phyloP scores from a whole-genome alignment of 1,140 invertebrate genomes.

The Dendroctonus ponderosae region DNA sequence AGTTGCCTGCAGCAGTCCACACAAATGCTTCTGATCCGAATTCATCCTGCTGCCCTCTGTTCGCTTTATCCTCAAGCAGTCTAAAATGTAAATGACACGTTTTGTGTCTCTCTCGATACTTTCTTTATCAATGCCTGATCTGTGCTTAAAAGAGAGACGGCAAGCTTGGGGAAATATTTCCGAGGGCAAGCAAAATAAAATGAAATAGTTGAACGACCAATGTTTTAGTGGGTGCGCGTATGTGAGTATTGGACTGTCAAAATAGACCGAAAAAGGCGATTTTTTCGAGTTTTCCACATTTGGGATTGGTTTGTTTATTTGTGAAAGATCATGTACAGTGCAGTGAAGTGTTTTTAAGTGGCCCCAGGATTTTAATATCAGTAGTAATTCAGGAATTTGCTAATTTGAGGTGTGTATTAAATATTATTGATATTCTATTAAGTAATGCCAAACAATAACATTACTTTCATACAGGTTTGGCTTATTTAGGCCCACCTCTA shows the following conservation, averaged over 20 bases:
- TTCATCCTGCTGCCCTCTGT: too few species aligned
- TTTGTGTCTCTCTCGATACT: slow-evolving; percentile 16
- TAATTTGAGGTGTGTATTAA: slow-evolving; percentile 28
- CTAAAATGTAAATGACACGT: slow-evolving; percentile 12
- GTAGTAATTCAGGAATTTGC: slow-evolving; percentile 17
- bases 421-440: slow-evolving; percentile 19
- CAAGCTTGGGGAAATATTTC: slow-evolving; percentile 7
- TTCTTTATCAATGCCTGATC: neutral
- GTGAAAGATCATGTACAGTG: slow-evolving; percentile 26
- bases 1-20: too few species aligned
- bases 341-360: slow-evolving; percentile 24
- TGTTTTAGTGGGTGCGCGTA: slow-evolving; percentile 36
- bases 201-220: slow-evolving; percentile 37
- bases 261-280: slow-evolving; percentile 17
- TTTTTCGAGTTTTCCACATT: slow-evolving; percentile 10
- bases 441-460: slow-evolving; percentile 14
- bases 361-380: slow-evolving; percentile 5
- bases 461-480: neutral
- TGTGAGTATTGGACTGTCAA: slow-evolving; percentile 36
- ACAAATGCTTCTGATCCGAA: too few species aligned
- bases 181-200: slow-evolving; percentile 22
- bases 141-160: slow-evolving; percentile 11
- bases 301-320: slow-evolving; percentile 10
- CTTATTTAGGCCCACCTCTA: too few species aligned
- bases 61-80: neutral